Conservation (phyloP, 2,888 invertebrate genomes). For the Cancer borealis region DNA sequence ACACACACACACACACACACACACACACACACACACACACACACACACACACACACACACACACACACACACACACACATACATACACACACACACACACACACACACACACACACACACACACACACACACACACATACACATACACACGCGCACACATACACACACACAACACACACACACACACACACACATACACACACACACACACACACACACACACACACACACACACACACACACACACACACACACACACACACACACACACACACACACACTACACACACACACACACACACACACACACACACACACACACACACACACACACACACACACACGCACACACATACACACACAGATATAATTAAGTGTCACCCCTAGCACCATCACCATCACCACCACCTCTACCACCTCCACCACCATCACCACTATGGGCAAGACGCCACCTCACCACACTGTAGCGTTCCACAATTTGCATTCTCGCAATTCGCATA, state of each 20-base stretch:
- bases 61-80: too few species aligned
- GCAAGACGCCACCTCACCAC: background rate
- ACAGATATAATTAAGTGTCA: background rate
- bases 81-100: too few species aligned
- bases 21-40: too few species aligned
- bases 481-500: background rate
- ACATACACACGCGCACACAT: background rate
- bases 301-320: too few species aligned
- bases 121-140: slow-evolving; percentile 11
- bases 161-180: slow-evolving; percentile 20
- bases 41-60: too few species aligned
- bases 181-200: background rate
- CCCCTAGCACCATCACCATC: background rate
- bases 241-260: background rate
- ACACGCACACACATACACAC: too few species aligned
- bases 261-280: background rate
- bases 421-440: background rate
- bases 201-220: background rate
- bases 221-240: too few species aligned
- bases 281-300: too few species aligned
- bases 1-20: background rate
- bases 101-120: background rate
- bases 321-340: too few species aligned
- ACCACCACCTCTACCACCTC: background rate
- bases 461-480: background rate